These are phyloP conservation scores for Amyelois transitella DNA, from an alignment of 1,140 invertebrate genomes.

Conservation along the genomic window DNA sequence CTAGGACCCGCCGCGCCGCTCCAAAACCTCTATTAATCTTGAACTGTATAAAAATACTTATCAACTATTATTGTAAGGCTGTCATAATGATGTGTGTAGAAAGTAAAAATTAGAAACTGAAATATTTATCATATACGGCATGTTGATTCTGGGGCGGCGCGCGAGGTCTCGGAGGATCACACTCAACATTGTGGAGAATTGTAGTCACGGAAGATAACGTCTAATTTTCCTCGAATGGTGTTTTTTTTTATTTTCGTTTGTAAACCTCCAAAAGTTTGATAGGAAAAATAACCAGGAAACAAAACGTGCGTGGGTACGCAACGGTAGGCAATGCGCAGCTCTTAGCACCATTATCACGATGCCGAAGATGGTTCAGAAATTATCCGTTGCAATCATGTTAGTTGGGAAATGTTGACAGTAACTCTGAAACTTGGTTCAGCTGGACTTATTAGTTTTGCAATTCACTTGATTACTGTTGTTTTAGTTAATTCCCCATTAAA, in stretches of 20 bases:
- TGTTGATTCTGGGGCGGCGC: conserved; percentile 31
- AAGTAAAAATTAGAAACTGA: conserved; percentile 29
- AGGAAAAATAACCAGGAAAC: conserved; percentile 63
- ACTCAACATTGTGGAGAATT: conserved; percentile 50
- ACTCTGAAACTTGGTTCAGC: no score
- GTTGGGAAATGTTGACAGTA: no score
- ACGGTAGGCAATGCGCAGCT: not conserved
- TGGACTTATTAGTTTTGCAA: no score
- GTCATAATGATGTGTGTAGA: conserved; percentile 43
- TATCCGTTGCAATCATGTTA: no score
- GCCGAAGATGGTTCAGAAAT: no score
- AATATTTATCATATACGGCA: conserved; percentile 30
- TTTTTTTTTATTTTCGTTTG: conserved; percentile 61
- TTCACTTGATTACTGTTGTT: no score
- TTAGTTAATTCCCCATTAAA: no score
- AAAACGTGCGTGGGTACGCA: conserved; percentile 16
- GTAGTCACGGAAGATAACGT: conserved; percentile 60
- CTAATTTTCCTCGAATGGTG: conserved; percentile 58
- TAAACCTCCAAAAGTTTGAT: conserved; percentile 74
- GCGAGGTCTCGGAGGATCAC: conserved; percentile 53
- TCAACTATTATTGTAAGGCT: conserved; percentile 70
- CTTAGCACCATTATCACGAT: not conserved
- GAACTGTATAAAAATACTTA: conserved; percentile 71
- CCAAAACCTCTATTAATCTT: conserved; percentile 31
- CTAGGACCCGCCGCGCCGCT: conserved; percentile 37